These are phyloP conservation scores for Euborellia annulipes DNA, from an alignment of 1,140 invertebrate species.

Conservation along the genomic window DNA sequence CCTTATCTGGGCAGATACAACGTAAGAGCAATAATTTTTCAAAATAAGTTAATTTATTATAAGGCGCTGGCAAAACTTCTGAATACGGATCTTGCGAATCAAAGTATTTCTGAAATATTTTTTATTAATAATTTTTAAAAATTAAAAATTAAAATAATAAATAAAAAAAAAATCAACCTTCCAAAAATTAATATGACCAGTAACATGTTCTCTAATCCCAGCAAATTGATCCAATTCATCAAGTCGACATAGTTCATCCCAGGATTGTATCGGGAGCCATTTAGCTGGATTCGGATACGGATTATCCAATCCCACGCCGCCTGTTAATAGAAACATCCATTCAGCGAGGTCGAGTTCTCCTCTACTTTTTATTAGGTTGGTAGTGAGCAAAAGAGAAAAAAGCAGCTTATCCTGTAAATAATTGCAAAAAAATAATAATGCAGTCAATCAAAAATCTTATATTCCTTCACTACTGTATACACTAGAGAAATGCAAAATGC, in stretches of 20 bases:
- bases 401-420: slow-evolving; percentile 60
- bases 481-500: too few species aligned
- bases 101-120: slow-evolving; percentile 39
- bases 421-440: slow-evolving; percentile 1
- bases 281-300: slow-evolving; percentile 46
- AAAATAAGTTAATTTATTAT: slow-evolving; percentile 41
- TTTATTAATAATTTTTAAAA: too few species aligned
- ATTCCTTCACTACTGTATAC: too few species aligned
- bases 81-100: slow-evolving; percentile 53
- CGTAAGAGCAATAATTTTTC: slow-evolving; percentile 64
- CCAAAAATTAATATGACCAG: slow-evolving; percentile 43
- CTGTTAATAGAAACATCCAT: slow-evolving; percentile 81
- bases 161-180: slow-evolving; percentile 32
- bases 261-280: slow-evolving; percentile 61
- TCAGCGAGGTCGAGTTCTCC: slow-evolving; percentile 48
- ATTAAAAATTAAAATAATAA: too few species aligned
- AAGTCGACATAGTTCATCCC: slow-evolving; percentile 69
- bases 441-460: too few species aligned
- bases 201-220: slow-evolving; percentile 44
- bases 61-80: slow-evolving; percentile 46
- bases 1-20: slow-evolving; percentile 75
- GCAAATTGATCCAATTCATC: slow-evolving; percentile 30
- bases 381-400: slow-evolving; percentile 70
- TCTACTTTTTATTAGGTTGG: slow-evolving; percentile 64
- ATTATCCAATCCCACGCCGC: slow-evolving; percentile 68